A percentile compares a stretch with the other conserved stretches of the same genome.
phyloP scores from a whole-genome alignment of 2,888 invertebrate species.

The Melanotus villosus region DNA sequence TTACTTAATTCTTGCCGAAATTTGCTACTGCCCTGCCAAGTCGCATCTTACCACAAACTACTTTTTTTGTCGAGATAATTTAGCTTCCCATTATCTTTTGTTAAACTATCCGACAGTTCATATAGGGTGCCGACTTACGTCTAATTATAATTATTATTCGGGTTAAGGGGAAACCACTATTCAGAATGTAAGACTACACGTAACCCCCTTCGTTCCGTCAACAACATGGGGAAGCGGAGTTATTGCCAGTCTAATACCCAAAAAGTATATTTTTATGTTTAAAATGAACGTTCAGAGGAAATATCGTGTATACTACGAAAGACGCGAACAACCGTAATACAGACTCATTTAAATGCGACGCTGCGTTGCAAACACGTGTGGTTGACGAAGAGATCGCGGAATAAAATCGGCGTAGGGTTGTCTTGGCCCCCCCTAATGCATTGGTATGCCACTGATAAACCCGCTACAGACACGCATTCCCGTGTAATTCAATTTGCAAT shows the following conservation, averaged over 20 bases:
- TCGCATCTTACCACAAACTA: too few relatives aligned
- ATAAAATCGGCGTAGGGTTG: conserved; percentile 54
- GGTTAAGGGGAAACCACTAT: too few relatives aligned
- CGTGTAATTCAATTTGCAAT: conserved; percentile 73
- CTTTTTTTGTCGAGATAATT: background rate
- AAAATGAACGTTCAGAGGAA: conserved; percentile 5
- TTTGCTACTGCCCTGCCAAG: background rate
- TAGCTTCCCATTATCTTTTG: background rate
- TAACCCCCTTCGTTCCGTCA: too few relatives aligned
- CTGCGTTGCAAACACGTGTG: conserved; percentile 23
- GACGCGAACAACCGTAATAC: conserved; percentile 10
- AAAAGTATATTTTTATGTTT: too few relatives aligned
- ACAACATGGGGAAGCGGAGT: too few relatives aligned
- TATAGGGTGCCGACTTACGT: background rate
- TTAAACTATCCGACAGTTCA: too few relatives aligned
- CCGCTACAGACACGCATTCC: conserved; percentile 69
- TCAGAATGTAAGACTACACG: too few relatives aligned
- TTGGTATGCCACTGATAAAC: conserved; percentile 62
- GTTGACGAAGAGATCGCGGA: conserved; percentile 43
- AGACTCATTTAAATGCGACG: conserved; percentile 18
- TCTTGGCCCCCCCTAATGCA: conserved; percentile 50
- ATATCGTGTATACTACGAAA: background rate
- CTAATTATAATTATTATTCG: too few relatives aligned
- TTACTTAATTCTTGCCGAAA: conserved; percentile 16
- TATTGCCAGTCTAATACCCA: too few relatives aligned